Percentiles rank a stretch among this genome's conserved stretches.
Evolutionary conservation across 2,888 invertebrate genomes (phyloP).

Genomic region (Limnephilus lunatus): DNA sequence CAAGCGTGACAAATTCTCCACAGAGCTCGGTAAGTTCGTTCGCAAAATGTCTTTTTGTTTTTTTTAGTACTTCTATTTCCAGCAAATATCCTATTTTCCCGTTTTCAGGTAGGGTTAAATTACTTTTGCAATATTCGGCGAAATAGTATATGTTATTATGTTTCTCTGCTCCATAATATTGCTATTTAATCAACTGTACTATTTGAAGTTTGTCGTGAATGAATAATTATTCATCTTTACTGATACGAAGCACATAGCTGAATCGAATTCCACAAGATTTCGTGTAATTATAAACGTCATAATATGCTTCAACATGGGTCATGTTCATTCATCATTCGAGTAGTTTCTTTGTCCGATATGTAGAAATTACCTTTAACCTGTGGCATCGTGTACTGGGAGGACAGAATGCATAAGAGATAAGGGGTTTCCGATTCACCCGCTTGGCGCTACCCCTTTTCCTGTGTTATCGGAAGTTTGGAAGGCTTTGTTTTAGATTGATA

Average conservation of each 20-base stretch:
- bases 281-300: not conserved
- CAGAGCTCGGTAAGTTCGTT: constrained; percentile 77
- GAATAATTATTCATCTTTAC: not conserved
- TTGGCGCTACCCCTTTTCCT: not conserved
- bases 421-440: not conserved
- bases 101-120: not conserved
- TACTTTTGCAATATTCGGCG: not conserved
- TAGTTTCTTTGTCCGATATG: constrained; percentile 41
- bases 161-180: not conserved
- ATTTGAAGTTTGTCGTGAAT: not conserved
- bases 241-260: not conserved
- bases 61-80: constrained; percentile 37
- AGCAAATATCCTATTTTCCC: not conserved
- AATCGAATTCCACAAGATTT: not conserved
- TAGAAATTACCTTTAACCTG: constrained; percentile 24
- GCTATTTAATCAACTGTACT: not conserved
- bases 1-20: constrained; percentile 83
- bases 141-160: not conserved
- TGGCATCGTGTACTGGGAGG: constrained; percentile 20
- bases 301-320: not conserved
- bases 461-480: not conserved
- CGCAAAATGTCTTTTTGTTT: constrained; percentile 35
- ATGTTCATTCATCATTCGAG: constrained; percentile 2
- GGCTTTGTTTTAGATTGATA: constrained; percentile 36
- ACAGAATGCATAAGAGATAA: not conserved